Evolutionary conservation across 2,888 invertebrate genomes (phyloP).

Genomic region (Hirtodrosophila alboralis): DNA sequence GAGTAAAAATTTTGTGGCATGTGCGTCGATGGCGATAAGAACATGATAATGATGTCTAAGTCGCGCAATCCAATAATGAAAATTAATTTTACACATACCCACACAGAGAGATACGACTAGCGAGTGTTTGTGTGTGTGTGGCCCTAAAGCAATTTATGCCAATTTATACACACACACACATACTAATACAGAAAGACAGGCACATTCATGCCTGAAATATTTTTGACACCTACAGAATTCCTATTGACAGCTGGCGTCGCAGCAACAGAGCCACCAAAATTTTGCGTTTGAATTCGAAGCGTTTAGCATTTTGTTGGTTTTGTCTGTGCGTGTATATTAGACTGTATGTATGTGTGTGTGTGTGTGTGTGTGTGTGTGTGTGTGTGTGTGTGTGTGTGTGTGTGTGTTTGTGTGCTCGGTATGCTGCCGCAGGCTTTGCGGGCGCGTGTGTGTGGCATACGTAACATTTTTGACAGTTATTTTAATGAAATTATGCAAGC

Average conservation of each 20-base stretch:
- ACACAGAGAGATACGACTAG: not conserved
- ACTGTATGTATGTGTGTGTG: not conserved
- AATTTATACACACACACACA: conserved; percentile 46
- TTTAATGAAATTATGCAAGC: conserved; percentile 80
- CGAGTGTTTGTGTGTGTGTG: conserved; percentile 15
- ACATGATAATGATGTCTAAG: conserved; percentile 79
- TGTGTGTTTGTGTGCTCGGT: not conserved
- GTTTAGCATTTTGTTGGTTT: conserved; percentile 50
- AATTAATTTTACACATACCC: conserved; percentile 66
- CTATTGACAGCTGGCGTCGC: conserved; percentile 73
- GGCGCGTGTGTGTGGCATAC: conserved; percentile 47
- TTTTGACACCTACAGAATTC: conserved; percentile 80
- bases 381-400: conserved; percentile 1
- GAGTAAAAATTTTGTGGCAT: conserved; percentile 39
- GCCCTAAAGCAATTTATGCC: conserved; percentile 77
- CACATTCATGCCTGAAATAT: conserved; percentile 71
- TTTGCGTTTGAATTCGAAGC: conserved; percentile 70
- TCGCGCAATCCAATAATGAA: conserved; percentile 78
- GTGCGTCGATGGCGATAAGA: conserved; percentile 66
- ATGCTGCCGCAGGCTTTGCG: conserved; percentile 44
- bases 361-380: conserved; percentile 1
- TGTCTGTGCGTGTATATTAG: not conserved
- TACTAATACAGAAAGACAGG: conserved; percentile 25
- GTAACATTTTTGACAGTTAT: conserved; percentile 78
- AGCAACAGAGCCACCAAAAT: conserved; percentile 27